Conservation (phyloP, 2,888 invertebrate genomes). For the Mimas tiliae region DNA sequence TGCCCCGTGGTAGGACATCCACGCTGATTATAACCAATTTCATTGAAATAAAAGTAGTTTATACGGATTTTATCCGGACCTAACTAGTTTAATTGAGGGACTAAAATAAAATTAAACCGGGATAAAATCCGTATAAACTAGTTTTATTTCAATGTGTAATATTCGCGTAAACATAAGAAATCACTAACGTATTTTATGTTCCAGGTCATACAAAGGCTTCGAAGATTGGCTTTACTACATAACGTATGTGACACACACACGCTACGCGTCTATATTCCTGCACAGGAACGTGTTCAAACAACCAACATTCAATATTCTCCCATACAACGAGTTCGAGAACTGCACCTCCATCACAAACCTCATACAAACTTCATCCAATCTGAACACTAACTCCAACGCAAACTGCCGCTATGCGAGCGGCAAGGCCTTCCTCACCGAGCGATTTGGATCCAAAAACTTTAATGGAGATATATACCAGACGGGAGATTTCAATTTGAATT, state of each 20-base stretch:
- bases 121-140: no score
- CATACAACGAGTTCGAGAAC: conserved; percentile 81
- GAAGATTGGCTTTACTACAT: conserved; percentile 93
- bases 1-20: no score
- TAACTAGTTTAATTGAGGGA: no score
- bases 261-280: conserved; percentile 91
- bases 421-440: conserved; percentile 88
- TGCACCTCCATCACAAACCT: conserved; percentile 82
- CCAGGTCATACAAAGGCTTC: conserved; percentile 90
- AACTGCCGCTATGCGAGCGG: conserved; percentile 90
- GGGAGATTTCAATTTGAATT: conserved; percentile 88
- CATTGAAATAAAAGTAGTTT: no score
- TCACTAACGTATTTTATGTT: no score
- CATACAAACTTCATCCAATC: conserved; percentile 80
- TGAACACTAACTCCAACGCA: conserved; percentile 78
- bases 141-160: no score
- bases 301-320: conserved; percentile 79
- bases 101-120: no score
- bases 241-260: conserved; percentile 91
- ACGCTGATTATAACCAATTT: no score
- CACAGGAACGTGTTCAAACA: conserved; percentile 89
- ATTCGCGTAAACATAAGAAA: no score
- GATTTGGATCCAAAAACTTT: conserved; percentile 86
- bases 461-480: conserved; percentile 82
- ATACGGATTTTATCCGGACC: no score